Base-by-base conservation (phyloP, 2,797 vertebrate species). In the Poliocrania exsul region DNA sequence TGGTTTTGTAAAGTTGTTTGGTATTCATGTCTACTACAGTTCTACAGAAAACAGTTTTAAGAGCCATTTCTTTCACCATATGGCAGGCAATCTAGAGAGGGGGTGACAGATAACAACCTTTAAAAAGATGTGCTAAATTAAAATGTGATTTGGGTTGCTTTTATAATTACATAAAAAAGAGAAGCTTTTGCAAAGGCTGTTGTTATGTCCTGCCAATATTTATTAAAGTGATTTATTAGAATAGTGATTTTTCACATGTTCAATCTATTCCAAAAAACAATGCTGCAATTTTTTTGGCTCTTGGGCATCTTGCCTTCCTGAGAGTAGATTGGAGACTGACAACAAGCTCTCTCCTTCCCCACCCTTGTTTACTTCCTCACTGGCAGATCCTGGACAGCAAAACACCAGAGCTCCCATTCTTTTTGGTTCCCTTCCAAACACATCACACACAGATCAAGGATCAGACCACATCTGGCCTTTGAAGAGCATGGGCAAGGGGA, bases 1-100 rank as follows among this genome's bases (percentile, higher is more conserved):
- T 97, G 97, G 97, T 97, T 98, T 98, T 95, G 69, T 96, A 86
- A 97, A 96, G 94, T 90, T 97, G 95, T 97, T 97, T 96, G 93
- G 96, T 97, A 96, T 97, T 97, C 94, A 74, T 92, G 96, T 98
- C 97, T 97, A 96, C 93, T 95, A 88, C 46, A 94, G 93, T 89
- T 97, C 94, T 97, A 92, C 91, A 98, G 90, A 98, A 97, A 97
- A 85, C 89, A 91, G 81, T 95, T 96, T 77, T 95, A 95, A 91
- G 64, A 95, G 67, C 66, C 96, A 92, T 95, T 97, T 97, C 94
- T 96, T 97, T 96, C 94, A 86, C 96, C 83, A 96, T 96, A 95
- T 24, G 44, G 95, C 94, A 96, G 38, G 96, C 94, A 96, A 92
- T 87, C 72, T 92, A 80, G 93, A 97, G 89, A 81, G 29, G 87